Conservation (phyloP, 37 sponge, comb jelly and placozoan genomes). For the Bolinopsis microptera region DNA sequence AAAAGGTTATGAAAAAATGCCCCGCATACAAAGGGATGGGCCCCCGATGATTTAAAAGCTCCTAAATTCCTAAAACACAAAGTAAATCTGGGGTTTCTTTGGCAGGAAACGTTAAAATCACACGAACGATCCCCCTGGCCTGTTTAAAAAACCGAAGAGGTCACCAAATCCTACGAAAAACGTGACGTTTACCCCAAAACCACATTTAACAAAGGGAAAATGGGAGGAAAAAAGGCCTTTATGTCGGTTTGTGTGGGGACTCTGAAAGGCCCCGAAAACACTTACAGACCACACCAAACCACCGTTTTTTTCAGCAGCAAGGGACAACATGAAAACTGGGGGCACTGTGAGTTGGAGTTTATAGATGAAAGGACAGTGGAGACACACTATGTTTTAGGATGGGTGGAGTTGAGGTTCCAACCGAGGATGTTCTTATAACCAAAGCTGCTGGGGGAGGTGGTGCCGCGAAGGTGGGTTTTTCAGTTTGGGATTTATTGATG, state of each 20-base stretch:
- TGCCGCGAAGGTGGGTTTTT: background rate
- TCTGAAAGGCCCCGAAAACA: background rate
- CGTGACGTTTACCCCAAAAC: conserved; percentile 3
- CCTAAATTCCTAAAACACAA: conserved; percentile 14
- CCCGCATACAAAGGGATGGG: conserved; percentile 4
- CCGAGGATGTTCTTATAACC: conserved; percentile 10
- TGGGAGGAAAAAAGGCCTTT: background rate
- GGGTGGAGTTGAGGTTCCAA: background rate
- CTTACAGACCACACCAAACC: background rate
- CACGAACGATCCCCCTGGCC: conserved; percentile 30
- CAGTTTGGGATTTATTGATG: background rate
- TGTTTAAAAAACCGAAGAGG: background rate
- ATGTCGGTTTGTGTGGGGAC: background rate
- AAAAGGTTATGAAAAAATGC: no score
- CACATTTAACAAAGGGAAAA: background rate
- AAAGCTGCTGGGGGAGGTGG: background rate
- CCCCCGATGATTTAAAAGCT: conserved; percentile 4
- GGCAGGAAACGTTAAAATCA: conserved; percentile 53
- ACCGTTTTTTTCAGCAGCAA: background rate
- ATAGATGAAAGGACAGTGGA: background rate
- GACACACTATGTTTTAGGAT: conserved; percentile 7
- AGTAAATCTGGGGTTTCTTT: background rate
- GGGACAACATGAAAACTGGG: background rate
- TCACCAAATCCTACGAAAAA: conserved; percentile 13
- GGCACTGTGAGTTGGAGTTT: conserved; percentile 61